Evolutionary conservation across 1,140 invertebrate species (phyloP).

Genomic region (Trissolcus basalis): DNA sequence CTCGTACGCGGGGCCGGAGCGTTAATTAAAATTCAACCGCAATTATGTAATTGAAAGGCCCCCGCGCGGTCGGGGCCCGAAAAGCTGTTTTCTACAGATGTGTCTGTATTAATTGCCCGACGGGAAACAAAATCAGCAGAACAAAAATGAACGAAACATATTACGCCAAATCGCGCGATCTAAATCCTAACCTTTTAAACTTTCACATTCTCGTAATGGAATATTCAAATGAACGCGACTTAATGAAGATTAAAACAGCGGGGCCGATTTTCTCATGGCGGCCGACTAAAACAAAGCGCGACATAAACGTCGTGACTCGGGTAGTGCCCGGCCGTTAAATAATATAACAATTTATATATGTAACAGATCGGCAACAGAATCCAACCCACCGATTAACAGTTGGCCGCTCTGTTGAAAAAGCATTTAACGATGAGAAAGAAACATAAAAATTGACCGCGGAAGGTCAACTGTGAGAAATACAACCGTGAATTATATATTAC

Average conservation of each 20-base stretch:
- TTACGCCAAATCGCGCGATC: conserved; percentile 15
- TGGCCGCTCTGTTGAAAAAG: no score
- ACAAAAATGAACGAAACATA: no score
- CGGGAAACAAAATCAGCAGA: conserved; percentile 20
- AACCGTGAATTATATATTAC: conserved; percentile 43
- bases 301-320: conserved; percentile 14
- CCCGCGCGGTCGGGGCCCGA: conserved; percentile 17
- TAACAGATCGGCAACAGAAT: no score
- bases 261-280: conserved; percentile 23
- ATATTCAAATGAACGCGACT: conserved; percentile 34
- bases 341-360: conserved; percentile 8
- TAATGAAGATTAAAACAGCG: conserved; percentile 43
- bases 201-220: conserved; percentile 47
- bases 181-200: conserved; percentile 40
- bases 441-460: conserved; percentile 30
- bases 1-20: conserved; percentile 16
- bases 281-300: conserved; percentile 2
- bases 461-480: conserved; percentile 31
- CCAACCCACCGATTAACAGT: no score
- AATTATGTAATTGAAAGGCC: conserved; percentile 43
- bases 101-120: conserved; percentile 34
- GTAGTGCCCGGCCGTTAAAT: conserved; percentile 16
- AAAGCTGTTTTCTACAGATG: conserved; percentile 24
- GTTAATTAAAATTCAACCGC: conserved; percentile 4
- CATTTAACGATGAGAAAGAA: no score